These are phyloP conservation scores for Drosophila mettleri DNA, from an alignment of 2,888 invertebrate genomes.

Conservation along the genomic window DNA sequence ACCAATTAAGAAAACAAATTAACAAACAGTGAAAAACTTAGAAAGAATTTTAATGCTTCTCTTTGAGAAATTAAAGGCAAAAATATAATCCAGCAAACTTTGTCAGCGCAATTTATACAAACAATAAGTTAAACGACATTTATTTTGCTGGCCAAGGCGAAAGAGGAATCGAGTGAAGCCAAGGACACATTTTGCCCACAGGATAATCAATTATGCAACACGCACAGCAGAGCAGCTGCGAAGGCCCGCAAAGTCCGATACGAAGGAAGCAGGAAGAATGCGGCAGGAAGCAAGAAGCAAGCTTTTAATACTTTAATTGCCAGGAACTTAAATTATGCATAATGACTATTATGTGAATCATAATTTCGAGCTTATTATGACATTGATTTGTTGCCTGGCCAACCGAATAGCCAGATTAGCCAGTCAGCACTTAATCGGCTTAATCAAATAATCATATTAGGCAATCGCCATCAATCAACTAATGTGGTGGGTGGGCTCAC, in stretches of 20 bases:
- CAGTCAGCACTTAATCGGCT: constrained; percentile 53
- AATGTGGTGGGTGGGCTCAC: neutral
- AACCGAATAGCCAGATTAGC: constrained; percentile 29
- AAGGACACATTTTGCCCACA: constrained; percentile 53
- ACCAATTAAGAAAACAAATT: constrained; percentile 36
- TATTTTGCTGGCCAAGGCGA: constrained; percentile 6
- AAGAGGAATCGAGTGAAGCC: neutral
- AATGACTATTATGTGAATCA: constrained; percentile 34
- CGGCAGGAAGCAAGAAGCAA: neutral
- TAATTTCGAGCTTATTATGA: constrained; percentile 47
- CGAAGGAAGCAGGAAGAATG: neutral
- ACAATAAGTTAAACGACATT: constrained; percentile 57
- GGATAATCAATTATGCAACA: constrained; percentile 73
- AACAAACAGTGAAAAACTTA: neutral
- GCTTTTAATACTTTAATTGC: constrained; percentile 30
- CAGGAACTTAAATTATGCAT: constrained; percentile 22
- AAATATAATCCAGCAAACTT: constrained; percentile 32
- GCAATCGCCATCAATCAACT: constrained; percentile 44
- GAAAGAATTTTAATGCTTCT: constrained; percentile 8
- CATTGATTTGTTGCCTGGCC: constrained; percentile 51
- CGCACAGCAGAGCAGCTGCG: constrained; percentile 28
- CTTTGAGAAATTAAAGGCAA: neutral
- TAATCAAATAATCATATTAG: constrained; percentile 45
- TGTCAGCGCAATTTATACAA: constrained; percentile 49
- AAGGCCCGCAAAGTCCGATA: neutral